phyloP scores from a whole-genome alignment of 2,888 invertebrate genomes.

The Tenthredo distinguenda region DNA sequence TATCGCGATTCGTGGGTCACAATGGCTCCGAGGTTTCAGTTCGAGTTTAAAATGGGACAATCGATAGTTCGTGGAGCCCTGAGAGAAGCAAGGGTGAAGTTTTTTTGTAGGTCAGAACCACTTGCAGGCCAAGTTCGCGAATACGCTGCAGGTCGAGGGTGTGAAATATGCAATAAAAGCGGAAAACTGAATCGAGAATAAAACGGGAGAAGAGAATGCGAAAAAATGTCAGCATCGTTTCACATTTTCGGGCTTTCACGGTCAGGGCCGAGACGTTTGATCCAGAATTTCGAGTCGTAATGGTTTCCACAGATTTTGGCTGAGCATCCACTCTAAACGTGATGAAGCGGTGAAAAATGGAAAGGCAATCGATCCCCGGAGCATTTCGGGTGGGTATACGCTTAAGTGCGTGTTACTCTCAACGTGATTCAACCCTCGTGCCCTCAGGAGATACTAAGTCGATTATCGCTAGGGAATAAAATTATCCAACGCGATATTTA shows the following conservation, averaged over 20 bases:
- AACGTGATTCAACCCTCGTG: slow-evolving; percentile 9
- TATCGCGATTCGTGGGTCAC: not conserved
- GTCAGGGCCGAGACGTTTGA: slow-evolving; percentile 8
- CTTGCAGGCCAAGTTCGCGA: slow-evolving; percentile 11
- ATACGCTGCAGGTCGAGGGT: not conserved
- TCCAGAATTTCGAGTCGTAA: slow-evolving; percentile 11
- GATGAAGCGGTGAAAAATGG: slow-evolving; percentile 47
- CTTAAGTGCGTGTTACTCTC: slow-evolving; percentile 6
- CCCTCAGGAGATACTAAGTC: slow-evolving; percentile 16
- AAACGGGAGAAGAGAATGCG: not conserved
- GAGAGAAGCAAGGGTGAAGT: slow-evolving; percentile 29
- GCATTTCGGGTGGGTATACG: slow-evolving; percentile 17
- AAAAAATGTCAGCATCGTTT: not conserved
- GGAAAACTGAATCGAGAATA: not conserved
- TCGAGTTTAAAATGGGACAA: slow-evolving; percentile 49
- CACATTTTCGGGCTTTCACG: not conserved
- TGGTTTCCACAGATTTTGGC: slow-evolving; percentile 16
- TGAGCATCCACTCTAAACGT: slow-evolving; percentile 28
- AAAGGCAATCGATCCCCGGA: slow-evolving; percentile 32
- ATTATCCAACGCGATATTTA: slow-evolving; percentile 23
- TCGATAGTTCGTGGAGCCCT: slow-evolving; percentile 43
- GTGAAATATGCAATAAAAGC: not conserved
- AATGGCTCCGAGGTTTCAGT: slow-evolving; percentile 7
- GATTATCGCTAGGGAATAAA: slow-evolving; percentile 8
- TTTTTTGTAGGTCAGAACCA: slow-evolving; percentile 51